A percentile compares a stretch with the other conserved stretches of the same genome.
Evolutionary conservation across 2,113 vertebrate genomes (phyloP).

Genomic region (Malurus alboscapulatus): DNA sequence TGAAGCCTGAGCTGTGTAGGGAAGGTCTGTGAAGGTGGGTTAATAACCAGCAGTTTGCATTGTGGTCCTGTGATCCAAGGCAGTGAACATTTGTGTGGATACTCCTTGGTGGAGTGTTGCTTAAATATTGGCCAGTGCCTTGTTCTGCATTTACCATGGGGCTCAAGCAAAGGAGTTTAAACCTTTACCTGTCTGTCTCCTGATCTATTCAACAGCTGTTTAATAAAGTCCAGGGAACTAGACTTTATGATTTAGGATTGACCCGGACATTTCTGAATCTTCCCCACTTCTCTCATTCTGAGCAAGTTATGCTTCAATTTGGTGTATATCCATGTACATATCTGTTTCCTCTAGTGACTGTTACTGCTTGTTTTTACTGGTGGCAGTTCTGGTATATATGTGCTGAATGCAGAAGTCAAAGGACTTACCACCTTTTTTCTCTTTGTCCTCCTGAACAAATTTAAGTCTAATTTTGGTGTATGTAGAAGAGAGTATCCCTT

Average conservation of each 20-base stretch:
- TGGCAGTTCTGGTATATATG: neutral
- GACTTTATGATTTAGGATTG: neutral
- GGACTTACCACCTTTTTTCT: neutral
- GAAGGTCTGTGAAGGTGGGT: neutral
- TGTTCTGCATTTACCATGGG: neutral
- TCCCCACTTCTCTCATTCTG: neutral
- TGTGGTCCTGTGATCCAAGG: neutral
- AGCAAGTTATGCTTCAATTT: neutral
- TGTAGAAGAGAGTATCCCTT: neutral
- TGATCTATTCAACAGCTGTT: neutral
- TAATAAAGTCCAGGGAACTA: neutral
- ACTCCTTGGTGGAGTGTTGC: neutral
- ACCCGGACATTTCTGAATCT: neutral
- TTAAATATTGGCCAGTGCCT: neutral
- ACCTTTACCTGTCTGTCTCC: neutral
- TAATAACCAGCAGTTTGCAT: neutral
- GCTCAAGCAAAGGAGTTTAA: neutral
- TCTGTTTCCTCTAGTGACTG: neutral
- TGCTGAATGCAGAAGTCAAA: neutral
- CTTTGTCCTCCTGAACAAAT: neutral
- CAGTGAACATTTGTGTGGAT: neutral
- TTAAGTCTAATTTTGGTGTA: neutral
- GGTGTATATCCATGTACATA: fast-evolving
- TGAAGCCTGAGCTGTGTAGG: neutral
- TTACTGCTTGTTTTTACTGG: fast-evolving